phyloP scores from a whole-genome alignment of 2,888 invertebrate species.

The Sinentomon sp. region DNA sequence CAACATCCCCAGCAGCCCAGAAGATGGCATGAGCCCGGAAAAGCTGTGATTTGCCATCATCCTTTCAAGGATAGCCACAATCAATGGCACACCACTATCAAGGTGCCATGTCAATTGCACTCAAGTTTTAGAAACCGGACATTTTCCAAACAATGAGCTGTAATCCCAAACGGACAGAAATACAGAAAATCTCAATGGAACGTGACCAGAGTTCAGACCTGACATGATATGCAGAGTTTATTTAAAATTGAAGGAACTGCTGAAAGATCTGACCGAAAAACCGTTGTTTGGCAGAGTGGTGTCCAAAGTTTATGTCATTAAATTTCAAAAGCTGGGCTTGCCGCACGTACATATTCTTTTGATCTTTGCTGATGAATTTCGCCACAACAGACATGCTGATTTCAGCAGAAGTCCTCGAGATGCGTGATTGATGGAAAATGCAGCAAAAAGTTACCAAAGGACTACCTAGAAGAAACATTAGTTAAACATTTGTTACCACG shows the following conservation, averaged over 20 bases:
- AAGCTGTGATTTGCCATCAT: no score
- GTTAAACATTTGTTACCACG: no score
- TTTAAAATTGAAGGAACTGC: constrained; percentile 17
- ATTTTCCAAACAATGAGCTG: constrained; percentile 23
- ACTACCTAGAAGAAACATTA: constrained; percentile 15
- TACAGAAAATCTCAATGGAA: no score
- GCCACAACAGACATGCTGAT: constrained; percentile 13
- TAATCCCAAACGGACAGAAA: constrained; percentile 21
- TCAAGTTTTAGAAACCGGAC: constrained; percentile 21
- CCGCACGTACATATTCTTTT: constrained; percentile 14
- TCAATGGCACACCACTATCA: constrained; percentile 20
- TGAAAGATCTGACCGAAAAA: constrained; percentile 12
- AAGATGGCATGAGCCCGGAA: no score
- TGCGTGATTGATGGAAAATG: constrained; percentile 13
- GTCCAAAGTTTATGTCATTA: constrained; percentile 14
- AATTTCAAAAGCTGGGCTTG: constrained; percentile 19
- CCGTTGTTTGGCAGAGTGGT: constrained; percentile 13
- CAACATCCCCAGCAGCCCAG: no score
- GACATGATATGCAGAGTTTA: constrained; percentile 20
- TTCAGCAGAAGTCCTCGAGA: constrained; percentile 15
- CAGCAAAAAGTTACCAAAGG: constrained; percentile 15
- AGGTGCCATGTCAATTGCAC: constrained; percentile 22
- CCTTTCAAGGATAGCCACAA: constrained; percentile 19
- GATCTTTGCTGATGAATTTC: constrained; percentile 8
- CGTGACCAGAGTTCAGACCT: constrained; percentile 18